Evolutionary conservation across 2,888 invertebrate genomes (phyloP), one percentile per base, ranked within the genome.

Genomic region (Aradus depressus): DNA sequence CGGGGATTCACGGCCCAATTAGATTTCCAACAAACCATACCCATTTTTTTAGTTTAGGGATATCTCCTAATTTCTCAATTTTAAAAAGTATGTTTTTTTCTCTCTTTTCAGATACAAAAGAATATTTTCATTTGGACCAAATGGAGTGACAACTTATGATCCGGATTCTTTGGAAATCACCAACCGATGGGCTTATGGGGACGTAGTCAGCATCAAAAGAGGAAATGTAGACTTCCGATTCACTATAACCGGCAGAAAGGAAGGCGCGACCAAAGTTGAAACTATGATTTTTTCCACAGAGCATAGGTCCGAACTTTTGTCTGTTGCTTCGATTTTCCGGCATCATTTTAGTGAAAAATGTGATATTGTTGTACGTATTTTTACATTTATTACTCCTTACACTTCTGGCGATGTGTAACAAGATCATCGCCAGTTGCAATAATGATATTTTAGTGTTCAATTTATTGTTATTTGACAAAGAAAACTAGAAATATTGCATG

Each of bases 211-310:
- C 25, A 74, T 85, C 28, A 75, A 79, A 3, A 80, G 81, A 64
- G 63, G 64, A 71, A 71, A 69, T 65, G 64, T 58, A 52, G 63
- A 58, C 48, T 50, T 57, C 50, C 60, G 68, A 66, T 88, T 88
- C 64, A 77, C 83, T 49, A 80, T 91, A 61, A 79, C 81, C 10
- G 84, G 91, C 75, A 92, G 90, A 63, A 88, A 88, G 22, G 60
- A 61, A 35, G 58, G 60, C 31, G 66, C 66, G 22, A 84, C 86
- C 63, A 95, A 95, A 72, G 73, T 80, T 41, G 97, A 96, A 65
- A 81, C 83, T 10, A 96, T 98, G 87, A 86, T 83, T 65, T 93
- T 99, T 68, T 93, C 96, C 10, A 91, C 93, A 0, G 97, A 98
- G 64, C 88, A 92, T 67, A 81, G 96, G 63, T 81, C 88, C 53